Evolutionary conservation across 2,797 vertebrate genomes (phyloP).

Genomic region (Dendrocincla tyrannina): DNA sequence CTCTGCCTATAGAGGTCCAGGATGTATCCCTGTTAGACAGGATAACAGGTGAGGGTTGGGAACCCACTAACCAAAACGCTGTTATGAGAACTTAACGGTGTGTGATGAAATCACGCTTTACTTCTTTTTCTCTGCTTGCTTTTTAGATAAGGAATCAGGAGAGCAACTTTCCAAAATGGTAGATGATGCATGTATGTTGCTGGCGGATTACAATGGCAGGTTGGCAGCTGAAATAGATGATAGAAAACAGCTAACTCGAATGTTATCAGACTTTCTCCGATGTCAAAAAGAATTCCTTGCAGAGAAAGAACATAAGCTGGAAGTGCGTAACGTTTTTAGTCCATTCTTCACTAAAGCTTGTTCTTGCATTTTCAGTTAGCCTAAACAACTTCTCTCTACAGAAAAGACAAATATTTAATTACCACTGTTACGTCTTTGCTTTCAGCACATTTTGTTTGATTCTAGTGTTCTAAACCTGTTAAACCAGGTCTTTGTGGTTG

Average conservation of each 20-base stretch:
- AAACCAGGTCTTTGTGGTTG: neutral
- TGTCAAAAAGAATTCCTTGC: slow-evolving; percentile 94
- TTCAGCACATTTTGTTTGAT: neutral
- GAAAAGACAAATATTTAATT: neutral
- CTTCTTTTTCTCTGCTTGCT: slow-evolving; percentile 45
- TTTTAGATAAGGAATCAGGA: slow-evolving; percentile 94
- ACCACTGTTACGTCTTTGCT: neutral
- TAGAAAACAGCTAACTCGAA: slow-evolving; percentile 93
- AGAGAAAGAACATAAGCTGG: slow-evolving; percentile 98
- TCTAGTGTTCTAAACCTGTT: neutral
- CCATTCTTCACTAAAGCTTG: slow-evolving; percentile 52
- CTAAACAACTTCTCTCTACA: slow-evolving; percentile 40
- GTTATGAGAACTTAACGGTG: neutral
- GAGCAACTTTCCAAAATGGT: slow-evolving; percentile 94
- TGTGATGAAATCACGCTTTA: neutral
- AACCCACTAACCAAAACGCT: neutral
- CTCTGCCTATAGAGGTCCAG: slow-evolving; percentile 94
- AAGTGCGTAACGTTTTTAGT: slow-evolving; percentile 91
- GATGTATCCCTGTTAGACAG: slow-evolving; percentile 93
- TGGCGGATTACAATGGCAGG: slow-evolving; percentile 98
- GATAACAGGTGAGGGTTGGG: slow-evolving; percentile 87
- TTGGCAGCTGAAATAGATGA: slow-evolving; percentile 98
- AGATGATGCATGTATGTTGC: slow-evolving; percentile 97
- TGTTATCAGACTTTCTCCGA: slow-evolving; percentile 92
- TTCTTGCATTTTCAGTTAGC: slow-evolving; percentile 27